Evolutionary conservation across 2,113 vertebrate species (phyloP).

Genomic region (Taurulus bubalis): DNA sequence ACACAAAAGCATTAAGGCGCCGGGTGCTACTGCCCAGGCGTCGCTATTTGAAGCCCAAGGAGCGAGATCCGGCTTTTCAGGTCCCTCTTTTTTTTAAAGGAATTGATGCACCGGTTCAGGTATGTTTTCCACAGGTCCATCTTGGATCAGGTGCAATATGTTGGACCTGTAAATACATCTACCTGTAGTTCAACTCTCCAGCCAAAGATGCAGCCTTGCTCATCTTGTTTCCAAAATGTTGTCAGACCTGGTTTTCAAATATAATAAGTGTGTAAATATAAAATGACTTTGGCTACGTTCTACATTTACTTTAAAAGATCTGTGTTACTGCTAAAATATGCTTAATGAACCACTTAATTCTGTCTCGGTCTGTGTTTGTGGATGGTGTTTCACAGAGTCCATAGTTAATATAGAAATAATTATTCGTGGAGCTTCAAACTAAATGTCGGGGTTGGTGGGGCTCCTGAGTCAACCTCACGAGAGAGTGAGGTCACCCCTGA

Average conservation of each 20-base stretch:
- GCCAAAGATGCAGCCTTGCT: not conserved
- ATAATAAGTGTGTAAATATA: too few relatives aligned
- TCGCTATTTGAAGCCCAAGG: too few relatives aligned
- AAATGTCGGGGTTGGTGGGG: not conserved
- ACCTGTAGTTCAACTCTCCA: not conserved
- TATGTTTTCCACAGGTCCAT: not conserved
- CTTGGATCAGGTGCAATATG: not conserved
- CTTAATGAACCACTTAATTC: too few relatives aligned
- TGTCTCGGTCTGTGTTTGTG: too few relatives aligned
- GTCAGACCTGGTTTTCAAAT: too few relatives aligned
- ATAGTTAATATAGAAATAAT: not conserved
- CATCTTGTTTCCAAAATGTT: not conserved
- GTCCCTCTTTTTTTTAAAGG: not conserved
- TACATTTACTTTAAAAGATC: too few relatives aligned
- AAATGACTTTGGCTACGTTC: too few relatives aligned
- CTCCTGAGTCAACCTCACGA: not conserved
- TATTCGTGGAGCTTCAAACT: not conserved
- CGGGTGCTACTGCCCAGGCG: too few relatives aligned
- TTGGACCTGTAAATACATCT: not conserved
- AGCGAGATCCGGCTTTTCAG: not conserved
- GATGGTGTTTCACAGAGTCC: not conserved
- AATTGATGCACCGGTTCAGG: not conserved
- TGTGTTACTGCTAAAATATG: too few relatives aligned
- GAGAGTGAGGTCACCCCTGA: conserved; percentile 40
- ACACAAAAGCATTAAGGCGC: too few relatives aligned